These are phyloP conservation scores for Tiliqua scincoides DNA, from an alignment of 2,113 vertebrate species.

Conservation along the genomic window DNA sequence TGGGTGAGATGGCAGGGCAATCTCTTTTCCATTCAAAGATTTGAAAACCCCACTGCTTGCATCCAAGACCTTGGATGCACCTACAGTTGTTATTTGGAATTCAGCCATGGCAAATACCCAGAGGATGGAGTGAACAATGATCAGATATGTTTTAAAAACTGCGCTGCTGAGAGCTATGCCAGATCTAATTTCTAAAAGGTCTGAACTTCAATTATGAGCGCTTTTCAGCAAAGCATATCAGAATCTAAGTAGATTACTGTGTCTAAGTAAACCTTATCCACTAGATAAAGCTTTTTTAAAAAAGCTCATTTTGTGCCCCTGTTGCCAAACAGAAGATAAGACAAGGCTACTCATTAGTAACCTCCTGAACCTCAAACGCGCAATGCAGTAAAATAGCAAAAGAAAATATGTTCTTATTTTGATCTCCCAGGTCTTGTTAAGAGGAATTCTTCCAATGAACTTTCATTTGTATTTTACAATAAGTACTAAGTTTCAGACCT, in stretches of 20 bases:
- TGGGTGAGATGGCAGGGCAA: no score
- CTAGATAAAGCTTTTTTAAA: background rate
- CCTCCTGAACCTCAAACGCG: background rate
- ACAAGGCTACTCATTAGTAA: background rate
- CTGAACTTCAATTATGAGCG: background rate
- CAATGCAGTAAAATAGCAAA: background rate
- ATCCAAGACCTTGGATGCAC: background rate
- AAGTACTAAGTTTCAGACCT: background rate
- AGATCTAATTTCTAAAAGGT: background rate
- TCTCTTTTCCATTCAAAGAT: no score
- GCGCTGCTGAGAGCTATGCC: no score
- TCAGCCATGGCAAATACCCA: background rate
- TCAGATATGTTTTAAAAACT: fast-evolving
- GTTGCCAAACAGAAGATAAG: no score
- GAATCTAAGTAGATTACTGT: background rate
- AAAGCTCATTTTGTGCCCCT: background rate
- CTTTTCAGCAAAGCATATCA: background rate
- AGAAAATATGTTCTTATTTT: background rate
- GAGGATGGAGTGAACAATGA: fast-evolving
- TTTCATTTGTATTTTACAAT: background rate
- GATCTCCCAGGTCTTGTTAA: background rate
- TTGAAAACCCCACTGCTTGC: background rate
- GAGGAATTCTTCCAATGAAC: background rate
- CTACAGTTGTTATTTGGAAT: background rate
- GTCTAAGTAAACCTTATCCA: background rate